Base-by-base conservation (phyloP, 2,113 vertebrate genomes). In the Pseudorasbora parva region DNA sequence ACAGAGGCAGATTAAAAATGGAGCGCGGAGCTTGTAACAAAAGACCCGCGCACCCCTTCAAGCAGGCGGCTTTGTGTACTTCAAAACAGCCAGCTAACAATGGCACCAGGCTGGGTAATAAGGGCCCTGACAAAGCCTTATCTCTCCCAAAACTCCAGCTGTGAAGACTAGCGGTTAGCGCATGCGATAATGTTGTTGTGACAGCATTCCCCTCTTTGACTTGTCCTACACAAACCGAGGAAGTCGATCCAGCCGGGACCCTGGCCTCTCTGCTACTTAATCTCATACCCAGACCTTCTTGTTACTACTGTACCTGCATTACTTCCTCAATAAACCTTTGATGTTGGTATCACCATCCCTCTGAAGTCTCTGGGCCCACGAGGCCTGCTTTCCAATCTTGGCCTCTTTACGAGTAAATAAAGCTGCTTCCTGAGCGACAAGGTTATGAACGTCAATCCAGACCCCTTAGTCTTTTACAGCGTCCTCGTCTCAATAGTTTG, bases 251-350 rank as follows among this genome's bases (percentile, higher is more conserved):
- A 66, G 69, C 64, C 60, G 19, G 60, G 51, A 59, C 30, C 56
- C 69, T 72, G 79, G 59, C 43, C 80, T 83, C 54, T 54, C 30
- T 25, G 15, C 37, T 57, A 12, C 81, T 59, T 87, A 84, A 89
- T 87, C 85, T 88, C 45, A 80, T 14, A 79, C 80, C 72, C 85
- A 86, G 86, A 82, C 85, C 43, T 71, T 68, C 76, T 69, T 79
- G 80, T 76, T 51, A 62, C 45, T 57, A 68, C 37, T 37, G 7
- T 37, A 37, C 81, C 17, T 79, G 66, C 83, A 86, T 87, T 86
- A 68, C 74, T 84, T 88, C 87, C 86, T 86, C 75, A 86, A 85
- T 86, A 82, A 80, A 68, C 15, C 85, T 87, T 81, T 84, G 78
- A 82, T 81, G 78, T 78, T 27, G 9, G 2, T 69, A 37, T 64